Evolutionary conservation across 2,888 invertebrate species (phyloP).

Genomic region (Parnassius smintheus): DNA sequence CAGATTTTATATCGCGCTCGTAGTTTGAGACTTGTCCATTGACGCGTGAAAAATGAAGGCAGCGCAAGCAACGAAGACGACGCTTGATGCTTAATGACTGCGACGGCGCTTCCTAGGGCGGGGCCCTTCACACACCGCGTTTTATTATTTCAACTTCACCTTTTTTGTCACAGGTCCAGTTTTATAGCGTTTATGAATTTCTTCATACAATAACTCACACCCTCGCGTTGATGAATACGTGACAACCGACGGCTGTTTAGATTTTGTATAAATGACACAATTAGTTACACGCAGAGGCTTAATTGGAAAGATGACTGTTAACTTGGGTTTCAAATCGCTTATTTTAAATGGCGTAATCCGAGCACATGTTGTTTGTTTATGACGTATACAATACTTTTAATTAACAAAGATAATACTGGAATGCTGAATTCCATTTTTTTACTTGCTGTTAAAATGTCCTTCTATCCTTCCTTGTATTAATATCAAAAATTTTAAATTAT

Average conservation of each 20-base stretch:
- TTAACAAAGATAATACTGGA: slow-evolving; percentile 12
- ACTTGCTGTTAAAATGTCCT: too few relatives aligned
- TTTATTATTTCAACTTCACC: slow-evolving; percentile 70
- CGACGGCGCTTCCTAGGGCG: slow-evolving; percentile 45
- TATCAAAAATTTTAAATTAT: too few relatives aligned
- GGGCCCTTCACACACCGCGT: slow-evolving; percentile 52
- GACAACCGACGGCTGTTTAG: slow-evolving; percentile 51
- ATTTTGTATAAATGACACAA: slow-evolving; percentile 64
- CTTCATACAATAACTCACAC: slow-evolving; percentile 70
- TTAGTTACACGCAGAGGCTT: slow-evolving; percentile 55
- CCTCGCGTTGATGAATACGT: slow-evolving; percentile 51
- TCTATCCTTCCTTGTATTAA: too few relatives aligned
- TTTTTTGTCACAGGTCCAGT: slow-evolving; percentile 68
- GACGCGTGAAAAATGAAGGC: slow-evolving; percentile 32
- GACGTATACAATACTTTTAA: slow-evolving; percentile 15
- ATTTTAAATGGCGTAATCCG: slow-evolving; percentile 13
- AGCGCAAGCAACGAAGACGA: slow-evolving; percentile 37
- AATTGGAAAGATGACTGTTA: slow-evolving; percentile 50
- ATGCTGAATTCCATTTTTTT: not conserved
- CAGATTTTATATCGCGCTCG: slow-evolving; percentile 43
- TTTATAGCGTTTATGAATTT: slow-evolving; percentile 72
- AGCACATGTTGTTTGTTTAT: slow-evolving; percentile 15
- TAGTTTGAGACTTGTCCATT: slow-evolving; percentile 23
- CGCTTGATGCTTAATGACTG: slow-evolving; percentile 57
- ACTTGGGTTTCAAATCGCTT: slow-evolving; percentile 18